Evolutionary conservation across 2,797 vertebrate species (phyloP).

Genomic region (Cuniculus paca): DNA sequence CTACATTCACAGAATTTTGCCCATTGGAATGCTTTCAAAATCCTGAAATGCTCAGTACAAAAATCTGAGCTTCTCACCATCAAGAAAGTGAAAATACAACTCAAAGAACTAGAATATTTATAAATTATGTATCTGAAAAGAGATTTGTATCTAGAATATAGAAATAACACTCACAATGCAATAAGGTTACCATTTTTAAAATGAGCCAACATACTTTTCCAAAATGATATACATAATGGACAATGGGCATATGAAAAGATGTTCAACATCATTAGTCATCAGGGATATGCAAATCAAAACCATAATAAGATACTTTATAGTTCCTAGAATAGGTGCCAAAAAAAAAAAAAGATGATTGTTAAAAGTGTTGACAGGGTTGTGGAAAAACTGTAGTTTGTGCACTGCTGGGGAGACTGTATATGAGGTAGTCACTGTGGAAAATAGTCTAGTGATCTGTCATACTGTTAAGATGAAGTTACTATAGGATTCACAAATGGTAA

Average conservation of each 20-base stretch:
- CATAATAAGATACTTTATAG: not conserved
- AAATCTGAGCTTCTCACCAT: not conserved
- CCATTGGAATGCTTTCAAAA: not conserved
- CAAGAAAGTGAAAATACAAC: conserved; percentile 10
- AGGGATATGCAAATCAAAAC: conserved; percentile 1
- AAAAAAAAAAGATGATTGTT: no score
- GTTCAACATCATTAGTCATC: not conserved
- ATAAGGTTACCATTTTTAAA: not conserved
- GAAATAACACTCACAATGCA: not conserved
- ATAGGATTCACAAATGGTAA: not conserved
- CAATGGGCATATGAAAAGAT: not conserved
- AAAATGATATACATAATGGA: not conserved
- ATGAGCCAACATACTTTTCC: not conserved
- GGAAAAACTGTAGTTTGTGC: not conserved
- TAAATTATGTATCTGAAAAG: not conserved
- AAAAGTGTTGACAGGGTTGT: not conserved
- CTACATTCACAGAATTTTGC: not conserved
- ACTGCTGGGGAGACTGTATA: not conserved
- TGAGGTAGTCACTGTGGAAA: not conserved
- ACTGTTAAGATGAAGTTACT: not conserved
- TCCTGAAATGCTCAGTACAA: not conserved
- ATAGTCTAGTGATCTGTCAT: not conserved
- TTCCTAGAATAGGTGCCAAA: not conserved
- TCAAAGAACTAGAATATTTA: not conserved
- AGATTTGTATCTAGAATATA: not conserved